Evolutionary conservation across 2,797 vertebrate species (phyloP), one percentile per base, ranked within the genome.

Genomic region (Falco biarmicus): DNA sequence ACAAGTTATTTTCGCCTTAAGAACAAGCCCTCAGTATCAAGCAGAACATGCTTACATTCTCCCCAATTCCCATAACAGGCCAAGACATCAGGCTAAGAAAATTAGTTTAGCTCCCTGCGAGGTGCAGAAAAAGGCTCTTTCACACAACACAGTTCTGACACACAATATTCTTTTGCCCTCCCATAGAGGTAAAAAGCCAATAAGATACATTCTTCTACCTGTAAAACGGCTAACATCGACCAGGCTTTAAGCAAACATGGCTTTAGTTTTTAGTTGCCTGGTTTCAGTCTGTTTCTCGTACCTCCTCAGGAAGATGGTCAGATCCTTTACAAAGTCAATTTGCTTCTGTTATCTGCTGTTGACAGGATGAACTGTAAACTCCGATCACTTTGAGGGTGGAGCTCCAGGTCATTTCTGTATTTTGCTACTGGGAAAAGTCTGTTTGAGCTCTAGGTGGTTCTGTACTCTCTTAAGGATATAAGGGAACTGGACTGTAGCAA

Each of bases 311-410:
- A 60, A 39, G 28, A 51, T 1, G 17, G 66, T n/a, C 64, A 77
- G 45, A 47, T 63, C 37, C 73, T 87, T 89, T n/a, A 70, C 31
- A 70, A 86, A 77, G 60, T 41, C 48, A 68, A 14, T 53, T 77
- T 80, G 45, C 64, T 85, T 87, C 86, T 74, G 31, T 70, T 80
- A 80, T 70, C 63, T 66, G 37, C 34, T 51, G 56, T 24, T 53
- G 59, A 83, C 31, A 60, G 51, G 73, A 91, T 75, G 73, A 90
- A 78, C 50, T 78, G 61, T 84, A 82, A 97, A 91, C 63, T 39
- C 61, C 61, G 50, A 65, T 37, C 54, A 32, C 17, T 61, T 74
- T 11, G 76, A 84, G 80, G 71, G 93, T 61, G 71, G 45, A 80
- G 37, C 28, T 64, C 63, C 24, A 31, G n/a, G 74, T 60, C 56